These are phyloP conservation scores for Hydrolagus colliei DNA, from an alignment of 2,797 vertebrate genomes.

Conservation along the genomic window DNA sequence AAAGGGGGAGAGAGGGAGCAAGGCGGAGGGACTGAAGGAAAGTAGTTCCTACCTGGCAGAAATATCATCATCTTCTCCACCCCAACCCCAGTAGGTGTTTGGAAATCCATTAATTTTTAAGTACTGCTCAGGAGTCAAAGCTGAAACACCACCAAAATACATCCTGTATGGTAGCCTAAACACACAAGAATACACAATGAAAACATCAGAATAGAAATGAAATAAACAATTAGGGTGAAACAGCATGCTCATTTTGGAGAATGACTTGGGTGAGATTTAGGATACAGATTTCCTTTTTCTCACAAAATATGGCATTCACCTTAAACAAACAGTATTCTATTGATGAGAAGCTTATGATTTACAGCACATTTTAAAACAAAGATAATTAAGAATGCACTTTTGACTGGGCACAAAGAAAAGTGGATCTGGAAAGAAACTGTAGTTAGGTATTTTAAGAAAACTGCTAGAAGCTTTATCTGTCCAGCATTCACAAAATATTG, in stretches of 20 bases:
- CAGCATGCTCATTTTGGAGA: not conserved
- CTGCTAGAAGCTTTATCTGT: too few species aligned
- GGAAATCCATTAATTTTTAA: constrained; percentile 62
- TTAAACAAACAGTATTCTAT: not conserved
- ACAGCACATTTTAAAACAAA: too few species aligned
- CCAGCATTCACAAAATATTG: too few species aligned
- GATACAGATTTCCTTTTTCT: not conserved
- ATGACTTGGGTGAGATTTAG: not conserved
- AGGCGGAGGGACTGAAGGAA: too few species aligned
- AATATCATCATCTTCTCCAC: constrained; percentile 52
- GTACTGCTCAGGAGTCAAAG: constrained; percentile 57
- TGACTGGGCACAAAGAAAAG: too few species aligned
- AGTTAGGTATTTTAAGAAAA: too few species aligned
- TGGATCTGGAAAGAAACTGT: too few species aligned
- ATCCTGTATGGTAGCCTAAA: constrained; percentile 50
- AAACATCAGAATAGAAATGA: not conserved
- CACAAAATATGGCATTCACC: not conserved
- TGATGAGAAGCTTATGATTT: not conserved
- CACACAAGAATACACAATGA: not conserved
- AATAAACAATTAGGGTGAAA: not conserved
- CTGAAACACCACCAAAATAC: constrained; percentile 58
- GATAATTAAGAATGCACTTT: too few species aligned
- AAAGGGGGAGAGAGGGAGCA: too few species aligned
- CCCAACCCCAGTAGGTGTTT: constrained; percentile 54
- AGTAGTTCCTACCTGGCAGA: constrained; percentile 47